Evolutionary conservation across 1,140 invertebrate species (phyloP).

Genomic region (Bombus affinis): DNA sequence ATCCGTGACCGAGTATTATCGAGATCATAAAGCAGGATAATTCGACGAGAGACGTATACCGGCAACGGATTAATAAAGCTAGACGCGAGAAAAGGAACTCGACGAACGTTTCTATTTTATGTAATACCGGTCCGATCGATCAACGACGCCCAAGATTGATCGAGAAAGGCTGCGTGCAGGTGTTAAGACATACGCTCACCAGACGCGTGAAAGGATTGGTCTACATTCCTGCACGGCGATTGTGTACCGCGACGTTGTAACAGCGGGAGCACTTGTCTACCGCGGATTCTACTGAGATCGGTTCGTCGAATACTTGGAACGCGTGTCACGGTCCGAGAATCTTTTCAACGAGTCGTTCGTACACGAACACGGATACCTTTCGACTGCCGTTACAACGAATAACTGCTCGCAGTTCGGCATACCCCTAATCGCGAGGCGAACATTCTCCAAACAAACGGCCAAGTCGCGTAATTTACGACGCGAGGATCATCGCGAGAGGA

Average conservation of each 20-base stretch:
- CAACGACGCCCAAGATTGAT: slow-evolving; percentile 43
- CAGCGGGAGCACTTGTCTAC: slow-evolving; percentile 43
- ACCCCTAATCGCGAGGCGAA: slow-evolving; percentile 59
- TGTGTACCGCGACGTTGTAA: slow-evolving; percentile 30
- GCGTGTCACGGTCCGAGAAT: slow-evolving; percentile 37
- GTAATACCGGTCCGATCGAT: slow-evolving; percentile 44
- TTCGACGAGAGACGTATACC: not conserved
- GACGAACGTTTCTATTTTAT: slow-evolving; percentile 50
- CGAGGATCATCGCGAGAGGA: slow-evolving; percentile 55
- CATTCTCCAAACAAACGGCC: slow-evolving; percentile 51
- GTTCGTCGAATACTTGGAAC: slow-evolving; percentile 16
- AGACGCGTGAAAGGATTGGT: slow-evolving; percentile 55
- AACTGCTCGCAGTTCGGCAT: slow-evolving; percentile 45
- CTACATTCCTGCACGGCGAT: slow-evolving; percentile 50
- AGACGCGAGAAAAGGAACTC: slow-evolving; percentile 31
- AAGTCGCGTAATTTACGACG: slow-evolving; percentile 66
- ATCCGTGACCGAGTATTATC: slow-evolving; percentile 5
- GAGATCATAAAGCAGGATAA: not conserved
- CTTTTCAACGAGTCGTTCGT: slow-evolving; percentile 42
- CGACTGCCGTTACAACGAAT: slow-evolving; percentile 60
- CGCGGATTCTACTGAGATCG: slow-evolving; percentile 37
- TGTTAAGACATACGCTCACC: slow-evolving; percentile 45
- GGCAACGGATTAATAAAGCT: slow-evolving; percentile 34
- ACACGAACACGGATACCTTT: slow-evolving; percentile 33
- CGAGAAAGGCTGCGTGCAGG: slow-evolving; percentile 44